Conservation (phyloP, 2,888 invertebrate genomes). For the Tubulanus polymorphus region DNA sequence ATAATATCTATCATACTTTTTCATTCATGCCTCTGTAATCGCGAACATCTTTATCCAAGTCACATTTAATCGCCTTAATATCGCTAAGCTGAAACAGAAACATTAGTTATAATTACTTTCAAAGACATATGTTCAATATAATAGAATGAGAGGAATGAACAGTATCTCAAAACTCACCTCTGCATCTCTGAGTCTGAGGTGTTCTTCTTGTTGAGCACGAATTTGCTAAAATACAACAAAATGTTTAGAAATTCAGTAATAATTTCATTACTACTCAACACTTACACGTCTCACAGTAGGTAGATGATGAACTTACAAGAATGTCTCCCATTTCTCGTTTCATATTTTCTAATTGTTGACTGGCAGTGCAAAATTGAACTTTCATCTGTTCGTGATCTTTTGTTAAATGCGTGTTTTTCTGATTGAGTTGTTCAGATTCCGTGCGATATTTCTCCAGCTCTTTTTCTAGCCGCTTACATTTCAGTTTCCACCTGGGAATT, state of each 20-base stretch:
- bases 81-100: background rate
- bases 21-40: slow-evolving; percentile 1
- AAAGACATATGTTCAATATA: background rate
- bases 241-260: background rate
- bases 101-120: background rate
- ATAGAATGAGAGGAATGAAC: background rate
- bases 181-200: slow-evolving; percentile 43
- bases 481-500: slow-evolving; percentile 45
- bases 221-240: slow-evolving; percentile 28
- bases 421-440: slow-evolving; percentile 34
- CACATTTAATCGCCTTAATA: background rate
- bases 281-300: too few relatives aligned
- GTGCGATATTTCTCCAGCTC: slow-evolving; percentile 44
- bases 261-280: background rate
- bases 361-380: slow-evolving; percentile 30
- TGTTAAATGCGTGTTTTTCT: slow-evolving; percentile 44
- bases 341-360: slow-evolving; percentile 40
- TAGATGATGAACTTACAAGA: slow-evolving; percentile 35
- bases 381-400: slow-evolving; percentile 41
- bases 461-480: slow-evolving; percentile 44
- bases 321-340: slow-evolving; percentile 43
- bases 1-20: background rate
- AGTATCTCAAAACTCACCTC: slow-evolving; percentile 30
- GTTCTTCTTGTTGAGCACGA: slow-evolving; percentile 47
- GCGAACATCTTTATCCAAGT: slow-evolving; percentile 35